phyloP scores from a whole-genome alignment of 2,888 invertebrate genomes.

The Drosophila quinaria region DNA sequence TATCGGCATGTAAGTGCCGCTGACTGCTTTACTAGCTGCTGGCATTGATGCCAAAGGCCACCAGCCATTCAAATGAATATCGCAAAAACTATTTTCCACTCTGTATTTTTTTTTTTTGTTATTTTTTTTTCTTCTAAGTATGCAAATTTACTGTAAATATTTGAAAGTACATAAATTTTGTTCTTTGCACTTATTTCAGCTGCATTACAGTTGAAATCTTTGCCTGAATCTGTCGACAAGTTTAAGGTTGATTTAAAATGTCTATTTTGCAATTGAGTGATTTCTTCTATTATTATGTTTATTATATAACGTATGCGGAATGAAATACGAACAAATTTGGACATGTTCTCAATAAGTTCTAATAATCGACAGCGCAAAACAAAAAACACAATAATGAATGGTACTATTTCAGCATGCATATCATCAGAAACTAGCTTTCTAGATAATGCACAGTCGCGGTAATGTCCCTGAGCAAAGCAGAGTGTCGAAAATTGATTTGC shows the following conservation, averaged over 20 bases:
- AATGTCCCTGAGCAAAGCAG: too few relatives aligned
- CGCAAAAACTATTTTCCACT: conserved; percentile 26
- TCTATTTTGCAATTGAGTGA: conserved; percentile 6
- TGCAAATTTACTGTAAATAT: conserved; percentile 37
- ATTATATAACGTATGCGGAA: too few relatives aligned
- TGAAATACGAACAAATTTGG: too few relatives aligned
- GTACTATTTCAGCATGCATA: too few relatives aligned
- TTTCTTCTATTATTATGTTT: neutral
- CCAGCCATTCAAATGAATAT: conserved; percentile 33
- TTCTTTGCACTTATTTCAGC: conserved; percentile 20
- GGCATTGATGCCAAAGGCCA: conserved; percentile 45
- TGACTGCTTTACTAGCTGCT: conserved; percentile 17
- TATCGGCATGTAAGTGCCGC: conserved; percentile 54
- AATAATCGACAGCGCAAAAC: too few relatives aligned
- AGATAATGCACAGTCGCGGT: too few relatives aligned
- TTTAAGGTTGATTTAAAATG: conserved; percentile 16
- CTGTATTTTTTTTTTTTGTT: neutral
- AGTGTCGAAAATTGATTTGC: too few relatives aligned
- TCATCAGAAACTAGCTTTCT: too few relatives aligned
- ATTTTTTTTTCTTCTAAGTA: conserved; percentile 1
- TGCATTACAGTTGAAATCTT: conserved; percentile 25
- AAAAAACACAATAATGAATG: too few relatives aligned
- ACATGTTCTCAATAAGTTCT: too few relatives aligned
- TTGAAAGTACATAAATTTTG: conserved; percentile 25
- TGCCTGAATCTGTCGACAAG: conserved; percentile 3